These are phyloP conservation scores for Hypomecis punctinalis DNA, from an alignment of 2,888 invertebrate species.

Conservation along the genomic window DNA sequence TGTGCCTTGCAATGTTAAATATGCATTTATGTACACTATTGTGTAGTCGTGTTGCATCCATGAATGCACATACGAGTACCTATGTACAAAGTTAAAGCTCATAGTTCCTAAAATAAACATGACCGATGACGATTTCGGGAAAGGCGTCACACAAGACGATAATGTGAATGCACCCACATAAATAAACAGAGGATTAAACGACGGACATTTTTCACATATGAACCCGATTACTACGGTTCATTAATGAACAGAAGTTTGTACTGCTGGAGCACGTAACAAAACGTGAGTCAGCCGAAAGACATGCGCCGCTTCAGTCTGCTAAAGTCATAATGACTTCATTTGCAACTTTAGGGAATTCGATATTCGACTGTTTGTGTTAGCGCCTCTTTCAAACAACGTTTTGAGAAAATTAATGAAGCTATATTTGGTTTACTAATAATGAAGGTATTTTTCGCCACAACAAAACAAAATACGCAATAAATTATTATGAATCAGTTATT, in stretches of 20 bases:
- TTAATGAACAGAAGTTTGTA: slow-evolving; percentile 46
- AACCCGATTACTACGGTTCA: slow-evolving; percentile 59
- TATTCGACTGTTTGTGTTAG: slow-evolving; percentile 21
- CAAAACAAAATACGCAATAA: slow-evolving; percentile 13
- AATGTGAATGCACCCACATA: slow-evolving; percentile 55
- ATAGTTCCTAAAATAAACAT: slow-evolving; percentile 72
- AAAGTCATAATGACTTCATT: slow-evolving; percentile 35
- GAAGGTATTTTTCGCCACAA: slow-evolving; percentile 4
- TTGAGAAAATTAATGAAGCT: slow-evolving; percentile 42
- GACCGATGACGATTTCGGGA: slow-evolving; percentile 69
- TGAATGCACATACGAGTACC: slow-evolving; percentile 34
- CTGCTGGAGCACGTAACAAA: slow-evolving; percentile 22
- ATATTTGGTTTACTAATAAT: slow-evolving; percentile 21
- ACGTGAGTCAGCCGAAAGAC: slow-evolving; percentile 28
- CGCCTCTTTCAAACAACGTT: slow-evolving; percentile 2
- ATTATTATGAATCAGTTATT: neutral
- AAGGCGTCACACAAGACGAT: slow-evolving; percentile 68
- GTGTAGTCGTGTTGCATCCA: slow-evolving; percentile 23
- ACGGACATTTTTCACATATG: slow-evolving; percentile 59
- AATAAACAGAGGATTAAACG: slow-evolving; percentile 62
- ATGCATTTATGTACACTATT: neutral
- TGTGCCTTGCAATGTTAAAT: neutral
- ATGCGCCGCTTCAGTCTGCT: slow-evolving; percentile 25
- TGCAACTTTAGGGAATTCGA: slow-evolving; percentile 32
- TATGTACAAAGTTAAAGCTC: slow-evolving; percentile 46